A percentile compares a stretch with the other conserved stretches of the same genome.
Conservation (phyloP, 2,888 invertebrate species). For the Ischnus inquisitorius region DNA sequence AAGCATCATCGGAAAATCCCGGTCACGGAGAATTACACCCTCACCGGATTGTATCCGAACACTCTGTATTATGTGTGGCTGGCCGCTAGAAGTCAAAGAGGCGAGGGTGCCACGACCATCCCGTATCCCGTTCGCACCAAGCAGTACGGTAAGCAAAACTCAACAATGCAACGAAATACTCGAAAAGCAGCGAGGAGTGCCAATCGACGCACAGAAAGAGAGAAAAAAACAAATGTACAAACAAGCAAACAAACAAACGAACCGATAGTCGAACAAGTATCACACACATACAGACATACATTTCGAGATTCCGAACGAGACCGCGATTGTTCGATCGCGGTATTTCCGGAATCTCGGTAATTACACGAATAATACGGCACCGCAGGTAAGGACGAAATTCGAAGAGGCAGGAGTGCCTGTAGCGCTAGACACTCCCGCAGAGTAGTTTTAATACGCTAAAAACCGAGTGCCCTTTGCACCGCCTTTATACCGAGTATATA, state of each 20-base stretch:
- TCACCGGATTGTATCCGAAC: slow-evolving; percentile 97
- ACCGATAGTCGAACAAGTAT: slow-evolving; percentile 9
- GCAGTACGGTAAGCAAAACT: slow-evolving; percentile 96
- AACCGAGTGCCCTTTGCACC: slow-evolving; percentile 64
- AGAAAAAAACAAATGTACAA: neutral
- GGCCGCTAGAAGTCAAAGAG: slow-evolving; percentile 96
- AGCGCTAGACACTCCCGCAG: slow-evolving; percentile 83
- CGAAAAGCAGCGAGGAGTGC: slow-evolving; percentile 83
- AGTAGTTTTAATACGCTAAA: slow-evolving; percentile 82
- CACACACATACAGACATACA: slow-evolving; percentile 10
- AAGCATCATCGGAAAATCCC: slow-evolving; percentile 94
- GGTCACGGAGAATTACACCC: slow-evolving; percentile 93
- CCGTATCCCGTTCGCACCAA: slow-evolving; percentile 97
- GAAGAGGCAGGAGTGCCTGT: slow-evolving; percentile 69
- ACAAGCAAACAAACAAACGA: slow-evolving; percentile 4
- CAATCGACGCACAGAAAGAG: slow-evolving; percentile 60
- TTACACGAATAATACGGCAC: slow-evolving; percentile 73
- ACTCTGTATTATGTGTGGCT: slow-evolving; percentile 99
- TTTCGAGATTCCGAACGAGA: slow-evolving; percentile 13
- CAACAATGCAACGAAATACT: slow-evolving; percentile 53
- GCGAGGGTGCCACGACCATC: slow-evolving; percentile 98
- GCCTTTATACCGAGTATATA: slow-evolving; percentile 42
- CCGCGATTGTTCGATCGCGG: neutral
- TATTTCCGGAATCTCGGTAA: slow-evolving; percentile 28
- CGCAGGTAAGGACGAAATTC: slow-evolving; percentile 80